Percentiles rank a stretch among this genome's conserved stretches.
phyloP scores from a whole-genome alignment of 2,888 invertebrate species.

The Copidosoma aretas region DNA sequence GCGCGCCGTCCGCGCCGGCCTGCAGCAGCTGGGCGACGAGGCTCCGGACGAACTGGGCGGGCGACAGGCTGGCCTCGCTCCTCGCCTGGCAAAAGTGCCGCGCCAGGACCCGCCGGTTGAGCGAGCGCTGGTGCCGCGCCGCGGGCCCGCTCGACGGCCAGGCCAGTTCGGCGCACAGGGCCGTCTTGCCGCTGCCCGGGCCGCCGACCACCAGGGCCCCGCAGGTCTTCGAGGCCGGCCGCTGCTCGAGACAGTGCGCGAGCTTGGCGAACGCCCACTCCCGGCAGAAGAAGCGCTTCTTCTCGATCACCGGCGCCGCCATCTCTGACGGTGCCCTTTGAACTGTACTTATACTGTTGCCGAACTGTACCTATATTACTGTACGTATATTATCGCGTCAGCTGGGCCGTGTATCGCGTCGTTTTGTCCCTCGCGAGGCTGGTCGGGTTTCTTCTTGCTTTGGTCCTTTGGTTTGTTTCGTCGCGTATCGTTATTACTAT shows the following conservation, averaged over 20 bases:
- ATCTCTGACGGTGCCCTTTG: constrained; percentile 45
- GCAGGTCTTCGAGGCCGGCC: constrained; percentile 83
- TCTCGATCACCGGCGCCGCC: constrained; percentile 65
- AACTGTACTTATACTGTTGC: neutral
- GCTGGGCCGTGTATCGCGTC: no score
- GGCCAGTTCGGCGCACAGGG: constrained; percentile 81
- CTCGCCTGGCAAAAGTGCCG: constrained; percentile 89
- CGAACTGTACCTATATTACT: neutral
- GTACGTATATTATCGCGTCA: no score
- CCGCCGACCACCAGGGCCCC: constrained; percentile 90
- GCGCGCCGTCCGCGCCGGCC: constrained; percentile 52
- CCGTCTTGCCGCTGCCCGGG: constrained; percentile 94
- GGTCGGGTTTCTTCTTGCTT: neutral
- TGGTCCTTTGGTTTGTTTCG: constrained; percentile 2
- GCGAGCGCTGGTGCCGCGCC: constrained; percentile 73
- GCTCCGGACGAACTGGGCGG: constrained; percentile 84
- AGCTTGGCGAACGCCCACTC: constrained; percentile 97
- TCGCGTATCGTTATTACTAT: no score
- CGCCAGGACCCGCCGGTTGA: constrained; percentile 82
- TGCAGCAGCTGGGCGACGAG: constrained; percentile 85
- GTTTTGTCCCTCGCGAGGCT: no score
- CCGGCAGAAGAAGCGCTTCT: constrained; percentile 83
- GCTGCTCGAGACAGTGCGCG: constrained; percentile 87
- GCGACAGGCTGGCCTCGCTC: constrained; percentile 83
- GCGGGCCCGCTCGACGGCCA: constrained; percentile 73